phyloP scores from a whole-genome alignment of 2,113 vertebrate genomes.

The Poeciliopsis retropinna region DNA sequence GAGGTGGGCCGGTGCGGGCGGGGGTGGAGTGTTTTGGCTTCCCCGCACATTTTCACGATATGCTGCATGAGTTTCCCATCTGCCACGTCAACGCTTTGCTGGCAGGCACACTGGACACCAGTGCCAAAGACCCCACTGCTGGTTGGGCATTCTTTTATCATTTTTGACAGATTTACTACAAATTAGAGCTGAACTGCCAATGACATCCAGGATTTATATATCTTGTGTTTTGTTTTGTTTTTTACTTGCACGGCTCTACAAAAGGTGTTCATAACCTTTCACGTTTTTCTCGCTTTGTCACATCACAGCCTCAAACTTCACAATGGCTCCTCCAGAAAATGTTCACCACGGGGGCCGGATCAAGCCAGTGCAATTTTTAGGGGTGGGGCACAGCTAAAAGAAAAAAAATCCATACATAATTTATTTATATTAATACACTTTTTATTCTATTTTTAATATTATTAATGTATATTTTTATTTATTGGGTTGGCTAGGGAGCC shows the following conservation, averaged over 20 bases:
- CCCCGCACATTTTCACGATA: constrained; percentile 85
- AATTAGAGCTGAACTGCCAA: not conserved
- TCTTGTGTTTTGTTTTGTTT: not conserved
- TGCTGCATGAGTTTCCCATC: constrained; percentile 92
- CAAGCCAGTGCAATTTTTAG: too few species aligned
- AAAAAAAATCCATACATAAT: too few species aligned
- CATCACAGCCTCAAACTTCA: not conserved
- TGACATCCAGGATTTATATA: not conserved
- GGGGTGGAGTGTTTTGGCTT: constrained; percentile 95
- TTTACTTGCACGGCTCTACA: not conserved
- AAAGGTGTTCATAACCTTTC: not conserved
- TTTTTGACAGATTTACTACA: not conserved
- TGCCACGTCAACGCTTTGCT: constrained; percentile 89
- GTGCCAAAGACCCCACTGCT: constrained; percentile 58
- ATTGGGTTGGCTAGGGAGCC: too few species aligned
- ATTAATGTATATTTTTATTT: too few species aligned
- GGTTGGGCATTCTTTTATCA: constrained; percentile 27
- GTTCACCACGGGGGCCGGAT: too few species aligned
- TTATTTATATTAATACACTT: too few species aligned
- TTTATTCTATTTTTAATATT: too few species aligned
- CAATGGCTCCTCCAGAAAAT: too few species aligned
- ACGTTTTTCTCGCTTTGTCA: not conserved
- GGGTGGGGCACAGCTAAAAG: too few species aligned
- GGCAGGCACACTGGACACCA: constrained; percentile 81
- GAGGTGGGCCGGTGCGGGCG: constrained; percentile 87